Base-by-base conservation (phyloP, 2,797 vertebrate species). In the Chaetodon trifasciatus region DNA sequence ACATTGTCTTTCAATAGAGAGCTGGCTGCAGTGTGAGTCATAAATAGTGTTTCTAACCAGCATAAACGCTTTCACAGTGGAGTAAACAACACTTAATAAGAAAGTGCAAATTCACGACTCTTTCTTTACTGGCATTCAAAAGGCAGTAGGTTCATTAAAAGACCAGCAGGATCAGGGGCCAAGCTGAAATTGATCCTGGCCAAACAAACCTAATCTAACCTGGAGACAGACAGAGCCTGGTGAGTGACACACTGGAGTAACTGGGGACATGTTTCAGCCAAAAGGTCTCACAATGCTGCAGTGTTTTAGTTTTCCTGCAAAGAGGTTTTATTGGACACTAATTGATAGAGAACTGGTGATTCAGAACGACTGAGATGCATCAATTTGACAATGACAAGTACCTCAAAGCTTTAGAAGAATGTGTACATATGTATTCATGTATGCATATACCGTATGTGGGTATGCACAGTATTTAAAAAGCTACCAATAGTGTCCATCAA, bases 191-290 rank as follows among this genome's bases (percentile, higher is more conserved):
- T 85, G 82, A 89, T 88, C 83, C 49, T 37, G 66, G 65, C 84
- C 58, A 88, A 90, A 88, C 79, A 81, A 88, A 79, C 32, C 42
- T 63, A 85, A 84, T 90, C 82, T 81, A 79, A 91, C 62, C 63
- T 66, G 55, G 64, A 7, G 13, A 81, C 55, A 62, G 52, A 58
- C 13, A 50, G 40, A 83, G 60, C 42, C 46, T 53, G 52, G 44
- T 62, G 81, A 87, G 66, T 67, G 84, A 85, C 77, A 66, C 32
- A 12, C 19, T 49, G 13, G 70, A 84, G 85, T 40, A 72, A 78
- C 76, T 71, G 21, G 77, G 73, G 70, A 84, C 67, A 82, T 40
- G 76, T 55, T 71, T 17, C 12, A 44, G 53, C 42, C 56, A 67
- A 72, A 69, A 46, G 23, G 23, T 77, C 72, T 53, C 44, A 69